Percentiles rank a stretch among this genome's conserved stretches.
Conservation (phyloP, 2,113 vertebrate species). For the Mobula hypostoma region DNA sequence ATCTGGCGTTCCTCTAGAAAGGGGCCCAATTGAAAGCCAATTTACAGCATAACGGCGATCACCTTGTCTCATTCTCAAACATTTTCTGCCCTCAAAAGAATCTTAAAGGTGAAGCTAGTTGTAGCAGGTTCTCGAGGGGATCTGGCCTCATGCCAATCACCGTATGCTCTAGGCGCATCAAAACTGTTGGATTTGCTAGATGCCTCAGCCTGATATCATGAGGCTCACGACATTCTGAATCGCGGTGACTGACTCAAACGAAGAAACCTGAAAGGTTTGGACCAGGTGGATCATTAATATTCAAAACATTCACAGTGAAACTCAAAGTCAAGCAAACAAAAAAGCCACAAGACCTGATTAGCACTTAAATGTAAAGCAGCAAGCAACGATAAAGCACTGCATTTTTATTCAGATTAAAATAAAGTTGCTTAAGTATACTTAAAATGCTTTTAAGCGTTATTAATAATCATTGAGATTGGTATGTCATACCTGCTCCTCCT, state of each 20-base stretch:
- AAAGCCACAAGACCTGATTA: slow-evolving; percentile 36
- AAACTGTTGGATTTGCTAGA: slow-evolving; percentile 87
- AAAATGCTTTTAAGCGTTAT: slow-evolving; percentile 40
- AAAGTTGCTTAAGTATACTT: slow-evolving; percentile 1
- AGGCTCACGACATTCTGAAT: slow-evolving; percentile 90
- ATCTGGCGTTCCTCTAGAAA: slow-evolving; percentile 80
- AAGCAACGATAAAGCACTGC: slow-evolving; percentile 24
- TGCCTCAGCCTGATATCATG: slow-evolving; percentile 85
- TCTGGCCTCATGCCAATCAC: slow-evolving; percentile 86
- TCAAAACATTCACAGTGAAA: slow-evolving; percentile 58
- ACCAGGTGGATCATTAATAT: slow-evolving; percentile 82
- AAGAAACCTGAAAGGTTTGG: slow-evolving; percentile 92
- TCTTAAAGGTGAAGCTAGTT: slow-evolving; percentile 74
- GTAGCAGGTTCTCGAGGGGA: slow-evolving; percentile 77
- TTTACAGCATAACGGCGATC: slow-evolving; percentile 75
- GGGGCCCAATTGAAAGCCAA: slow-evolving; percentile 78
- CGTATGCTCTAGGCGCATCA: slow-evolving; percentile 84
- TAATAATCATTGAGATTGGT: slow-evolving; percentile 38
- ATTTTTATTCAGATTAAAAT: slow-evolving; percentile 32
- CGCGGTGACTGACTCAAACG: slow-evolving; percentile 87
- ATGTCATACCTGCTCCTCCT: slow-evolving; percentile 70
- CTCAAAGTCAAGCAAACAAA: slow-evolving; percentile 53
- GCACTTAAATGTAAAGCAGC: slow-evolving; percentile 31
- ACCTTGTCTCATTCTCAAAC: slow-evolving; percentile 62
- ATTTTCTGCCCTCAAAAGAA: slow-evolving; percentile 77